These are phyloP conservation scores for Eptesicus fuscus DNA, from an alignment of 2,113 vertebrate genomes.

Conservation along the genomic window DNA sequence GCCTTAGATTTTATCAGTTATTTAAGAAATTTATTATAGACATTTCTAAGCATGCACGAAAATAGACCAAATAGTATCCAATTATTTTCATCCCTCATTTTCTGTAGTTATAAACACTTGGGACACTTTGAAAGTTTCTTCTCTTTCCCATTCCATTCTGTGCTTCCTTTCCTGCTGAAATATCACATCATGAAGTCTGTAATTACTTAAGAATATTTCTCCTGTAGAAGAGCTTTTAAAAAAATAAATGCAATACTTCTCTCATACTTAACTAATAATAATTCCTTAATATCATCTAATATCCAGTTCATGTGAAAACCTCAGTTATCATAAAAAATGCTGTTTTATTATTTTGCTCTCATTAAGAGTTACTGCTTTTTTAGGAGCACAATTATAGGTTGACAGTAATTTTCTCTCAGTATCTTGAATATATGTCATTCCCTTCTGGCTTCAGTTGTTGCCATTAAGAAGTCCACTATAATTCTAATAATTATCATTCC, in stretches of 20 bases:
- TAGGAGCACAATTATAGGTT: neutral
- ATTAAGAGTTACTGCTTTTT: neutral
- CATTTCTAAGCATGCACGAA: neutral
- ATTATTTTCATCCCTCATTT: neutral
- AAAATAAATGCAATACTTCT: neutral
- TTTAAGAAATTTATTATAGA: neutral
- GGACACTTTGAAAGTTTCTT: neutral
- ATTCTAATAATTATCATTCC: neutral
- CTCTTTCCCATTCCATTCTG: neutral
- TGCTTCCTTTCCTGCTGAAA: neutral
- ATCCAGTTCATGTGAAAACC: neutral
- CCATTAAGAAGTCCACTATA: neutral
- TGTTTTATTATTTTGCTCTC: slow-evolving; percentile 1
- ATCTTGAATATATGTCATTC: neutral
- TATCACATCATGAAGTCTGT: neutral
- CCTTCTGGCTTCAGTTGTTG: neutral
- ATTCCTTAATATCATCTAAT: neutral
- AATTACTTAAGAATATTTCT: neutral
- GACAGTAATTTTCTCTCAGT: neutral
- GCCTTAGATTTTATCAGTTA: neutral
- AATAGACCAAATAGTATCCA: neutral
- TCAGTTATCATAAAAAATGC: neutral
- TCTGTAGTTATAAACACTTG: neutral
- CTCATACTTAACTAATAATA: neutral
- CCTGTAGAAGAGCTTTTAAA: neutral